These are phyloP conservation scores for Bombus haemorrhoidalis DNA, from an alignment of 1,140 invertebrate species.

Conservation along the genomic window DNA sequence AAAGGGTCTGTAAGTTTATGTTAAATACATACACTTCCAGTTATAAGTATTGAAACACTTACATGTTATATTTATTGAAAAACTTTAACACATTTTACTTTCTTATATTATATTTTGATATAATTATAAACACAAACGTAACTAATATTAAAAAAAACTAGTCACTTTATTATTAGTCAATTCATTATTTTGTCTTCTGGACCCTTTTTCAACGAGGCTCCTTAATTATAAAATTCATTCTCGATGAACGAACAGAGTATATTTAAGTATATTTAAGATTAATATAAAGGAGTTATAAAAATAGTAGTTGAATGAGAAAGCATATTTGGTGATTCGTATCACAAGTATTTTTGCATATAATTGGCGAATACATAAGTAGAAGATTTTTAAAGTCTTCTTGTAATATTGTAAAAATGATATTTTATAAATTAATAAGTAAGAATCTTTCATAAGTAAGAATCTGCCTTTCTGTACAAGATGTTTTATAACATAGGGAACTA, in stretches of 20 bases:
- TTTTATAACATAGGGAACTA: not conserved
- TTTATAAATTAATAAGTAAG: not conserved
- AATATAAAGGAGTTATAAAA: not conserved
- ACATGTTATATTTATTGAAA: not conserved
- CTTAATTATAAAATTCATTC: not conserved
- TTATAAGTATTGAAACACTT: not conserved
- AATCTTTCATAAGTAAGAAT: not conserved
- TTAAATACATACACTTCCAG: not conserved
- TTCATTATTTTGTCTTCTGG: not conserved
- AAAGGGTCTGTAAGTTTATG: not conserved
- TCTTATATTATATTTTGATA: not conserved
- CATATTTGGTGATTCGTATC: not conserved
- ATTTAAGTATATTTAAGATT: not conserved
- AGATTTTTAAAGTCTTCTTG: not conserved
- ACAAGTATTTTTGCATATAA: not conserved
- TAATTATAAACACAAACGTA: not conserved
- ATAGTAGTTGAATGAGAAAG: not conserved
- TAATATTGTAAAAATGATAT: not conserved
- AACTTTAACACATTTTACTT: not conserved
- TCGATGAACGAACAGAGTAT: not conserved
- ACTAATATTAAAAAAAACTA: not conserved
- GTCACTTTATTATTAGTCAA: not conserved
- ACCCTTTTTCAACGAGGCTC: not conserved
- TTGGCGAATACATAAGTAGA: not conserved
- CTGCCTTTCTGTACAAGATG: not conserved